Evolutionary conservation across 37 sponge, comb jelly and placozoan species (phyloP).

Genomic region (Aphrocallistes beatrix): DNA sequence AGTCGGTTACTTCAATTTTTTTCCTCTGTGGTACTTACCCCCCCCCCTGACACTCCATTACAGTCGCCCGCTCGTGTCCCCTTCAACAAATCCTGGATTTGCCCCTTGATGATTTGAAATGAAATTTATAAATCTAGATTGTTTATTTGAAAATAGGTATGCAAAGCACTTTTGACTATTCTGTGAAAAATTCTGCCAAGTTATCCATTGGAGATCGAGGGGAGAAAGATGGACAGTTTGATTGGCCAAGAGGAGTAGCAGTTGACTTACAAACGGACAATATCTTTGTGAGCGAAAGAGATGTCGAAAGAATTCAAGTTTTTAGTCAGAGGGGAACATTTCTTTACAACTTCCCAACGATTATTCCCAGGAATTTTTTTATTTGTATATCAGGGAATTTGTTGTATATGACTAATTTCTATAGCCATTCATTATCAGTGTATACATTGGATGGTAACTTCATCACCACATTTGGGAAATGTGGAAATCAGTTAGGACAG

Average conservation of each 20-base stretch:
- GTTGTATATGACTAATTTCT: background rate
- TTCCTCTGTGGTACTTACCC: too few relatives aligned
- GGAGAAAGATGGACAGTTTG: background rate
- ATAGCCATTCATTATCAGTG: background rate
- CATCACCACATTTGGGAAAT: background rate
- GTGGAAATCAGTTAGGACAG: background rate
- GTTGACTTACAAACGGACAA: background rate
- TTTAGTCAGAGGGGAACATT: background rate
- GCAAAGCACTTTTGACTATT: background rate
- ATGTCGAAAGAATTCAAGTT: background rate
- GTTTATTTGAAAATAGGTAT: background rate
- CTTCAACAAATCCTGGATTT: too few relatives aligned
- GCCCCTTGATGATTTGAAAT: too few relatives aligned
- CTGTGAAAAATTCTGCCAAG: background rate
- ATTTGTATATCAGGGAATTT: background rate
- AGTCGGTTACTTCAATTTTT: too few relatives aligned
- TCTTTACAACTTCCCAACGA: background rate
- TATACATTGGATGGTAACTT: background rate
- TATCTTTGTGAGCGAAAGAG: background rate
- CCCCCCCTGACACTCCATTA: too few relatives aligned
- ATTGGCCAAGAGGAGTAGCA: background rate
- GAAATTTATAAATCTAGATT: too few relatives aligned
- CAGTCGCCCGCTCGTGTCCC: too few relatives aligned
- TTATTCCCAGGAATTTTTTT: background rate
- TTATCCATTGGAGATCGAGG: background rate